phyloP scores from a whole-genome alignment of 2,797 vertebrate genomes.

The Arremon brunneinucha region DNA sequence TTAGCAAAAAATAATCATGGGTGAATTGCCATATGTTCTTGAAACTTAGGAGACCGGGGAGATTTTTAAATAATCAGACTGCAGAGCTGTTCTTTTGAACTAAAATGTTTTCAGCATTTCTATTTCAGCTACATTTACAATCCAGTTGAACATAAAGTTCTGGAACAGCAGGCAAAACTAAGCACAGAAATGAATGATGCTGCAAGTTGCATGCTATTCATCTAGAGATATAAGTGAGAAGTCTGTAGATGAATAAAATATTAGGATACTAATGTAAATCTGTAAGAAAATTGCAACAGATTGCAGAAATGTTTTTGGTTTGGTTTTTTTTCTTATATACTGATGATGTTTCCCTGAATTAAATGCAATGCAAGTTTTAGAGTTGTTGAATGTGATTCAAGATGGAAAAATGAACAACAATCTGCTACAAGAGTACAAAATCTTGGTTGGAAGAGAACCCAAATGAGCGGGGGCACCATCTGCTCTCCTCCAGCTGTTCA shows the following conservation, averaged over 20 bases:
- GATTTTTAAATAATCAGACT: background rate
- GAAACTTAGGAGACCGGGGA: background rate
- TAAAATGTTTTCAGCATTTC: background rate
- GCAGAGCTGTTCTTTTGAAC: background rate
- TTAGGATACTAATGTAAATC: background rate
- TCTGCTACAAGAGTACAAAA: background rate
- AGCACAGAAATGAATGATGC: background rate
- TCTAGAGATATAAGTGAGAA: background rate
- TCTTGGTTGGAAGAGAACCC: background rate
- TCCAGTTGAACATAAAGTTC: background rate
- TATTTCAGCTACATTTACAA: background rate
- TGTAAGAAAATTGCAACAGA: background rate
- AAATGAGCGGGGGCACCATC: background rate
- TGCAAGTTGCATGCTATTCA: background rate
- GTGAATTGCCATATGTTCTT: conserved; percentile 27
- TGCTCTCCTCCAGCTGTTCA: background rate
- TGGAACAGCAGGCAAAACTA: background rate
- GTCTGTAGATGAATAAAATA: background rate
- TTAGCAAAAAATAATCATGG: conserved; percentile 19
- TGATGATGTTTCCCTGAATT: background rate
- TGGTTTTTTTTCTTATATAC: background rate
- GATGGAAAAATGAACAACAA: background rate
- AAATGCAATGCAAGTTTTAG: background rate
- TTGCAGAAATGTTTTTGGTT: background rate
- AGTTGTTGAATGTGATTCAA: background rate